Base-by-base conservation (phyloP, 1,140 invertebrate species). In the Drosophila prosaltans region DNA sequence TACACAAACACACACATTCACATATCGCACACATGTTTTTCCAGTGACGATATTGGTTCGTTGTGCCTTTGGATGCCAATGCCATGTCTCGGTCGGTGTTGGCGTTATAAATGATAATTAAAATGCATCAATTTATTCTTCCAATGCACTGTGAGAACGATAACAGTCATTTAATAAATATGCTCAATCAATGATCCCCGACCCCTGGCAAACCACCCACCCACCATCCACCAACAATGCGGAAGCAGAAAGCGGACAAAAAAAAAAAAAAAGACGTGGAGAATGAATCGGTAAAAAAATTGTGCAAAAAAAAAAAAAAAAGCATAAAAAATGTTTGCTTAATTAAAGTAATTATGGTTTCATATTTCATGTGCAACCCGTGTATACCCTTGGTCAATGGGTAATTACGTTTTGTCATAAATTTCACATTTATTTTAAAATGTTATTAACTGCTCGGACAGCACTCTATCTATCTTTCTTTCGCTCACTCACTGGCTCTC, bases 301-400 rank as follows among this genome's bases (percentile, higher is more conserved):
- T 72, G 61, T 48, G 76, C 72, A 76, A 74, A 78, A 36, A 28
- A 32, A 30, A 30, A 30, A 30, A 30, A 32, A n/a, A 32, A 43
- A 11, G 16, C 16, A 74, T 72, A 36, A 36, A 36, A 88, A 88
- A 84, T 88, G 88, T 88, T 88, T 88, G 84, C 80, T 88, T 88
- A 88, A 88, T 88, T 88, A 89, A 88, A 83, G 84, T 89, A 88
- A 88, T 88, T 88, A 88, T 80, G 84, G 84, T 84, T 80, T 83
- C 80, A 89, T 89, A 88, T 89, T 80, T 88, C 84, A 88, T 83
- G 73, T 48, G 36, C 45, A 51, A 9, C 36, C 60, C 54, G 65
- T 65, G 61, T 76, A 51, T 51, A 51, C 45, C 74, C 74, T 76
- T 65, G 72, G 43, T 5, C 48, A 32, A 73, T 43, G 48, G 77